phyloP scores from a whole-genome alignment of 92 coral and sea anemone genomes.

The Parazoanthus darwini region DNA sequence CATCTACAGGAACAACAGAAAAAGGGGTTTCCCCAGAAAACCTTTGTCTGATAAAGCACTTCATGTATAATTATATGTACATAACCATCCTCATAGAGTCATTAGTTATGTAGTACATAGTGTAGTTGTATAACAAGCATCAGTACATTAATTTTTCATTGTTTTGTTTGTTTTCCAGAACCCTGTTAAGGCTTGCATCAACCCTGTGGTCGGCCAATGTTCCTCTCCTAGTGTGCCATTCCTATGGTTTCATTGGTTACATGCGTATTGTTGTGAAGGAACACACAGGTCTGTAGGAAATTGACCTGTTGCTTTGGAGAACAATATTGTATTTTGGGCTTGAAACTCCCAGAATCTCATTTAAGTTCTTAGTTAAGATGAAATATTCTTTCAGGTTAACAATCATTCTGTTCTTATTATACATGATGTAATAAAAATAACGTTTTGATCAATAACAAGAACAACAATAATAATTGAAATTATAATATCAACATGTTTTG shows the following conservation, averaged over 20 bases:
- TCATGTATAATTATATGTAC: no score
- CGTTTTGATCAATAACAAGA: no score
- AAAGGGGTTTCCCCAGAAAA: no score
- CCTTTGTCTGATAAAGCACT: no score
- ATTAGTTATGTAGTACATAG: no score
- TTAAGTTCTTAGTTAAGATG: not conserved
- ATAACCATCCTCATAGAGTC: no score
- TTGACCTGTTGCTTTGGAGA: not conserved
- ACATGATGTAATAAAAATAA: no score
- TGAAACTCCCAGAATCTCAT: not conserved
- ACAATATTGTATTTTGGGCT: not conserved
- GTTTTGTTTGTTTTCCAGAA: slow-evolving; percentile 48
- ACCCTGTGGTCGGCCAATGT: slow-evolving; percentile 77
- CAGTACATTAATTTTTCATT: not conserved
- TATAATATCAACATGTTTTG: no score
- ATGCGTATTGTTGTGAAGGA: slow-evolving; percentile 89
- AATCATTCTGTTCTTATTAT: no score
- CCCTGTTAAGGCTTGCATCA: slow-evolving; percentile 73
- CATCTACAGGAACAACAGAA: no score
- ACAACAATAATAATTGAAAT: no score
- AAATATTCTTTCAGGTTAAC: not conserved
- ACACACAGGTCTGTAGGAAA: slow-evolving; percentile 75
- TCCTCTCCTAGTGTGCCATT: slow-evolving; percentile 88
- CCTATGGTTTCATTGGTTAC: slow-evolving; percentile 96
- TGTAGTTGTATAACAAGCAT: no score